Evolutionary conservation across 2,888 invertebrate genomes (phyloP), one percentile per base, ranked within the genome.

Genomic region (Onthophagus sagittarius): DNA sequence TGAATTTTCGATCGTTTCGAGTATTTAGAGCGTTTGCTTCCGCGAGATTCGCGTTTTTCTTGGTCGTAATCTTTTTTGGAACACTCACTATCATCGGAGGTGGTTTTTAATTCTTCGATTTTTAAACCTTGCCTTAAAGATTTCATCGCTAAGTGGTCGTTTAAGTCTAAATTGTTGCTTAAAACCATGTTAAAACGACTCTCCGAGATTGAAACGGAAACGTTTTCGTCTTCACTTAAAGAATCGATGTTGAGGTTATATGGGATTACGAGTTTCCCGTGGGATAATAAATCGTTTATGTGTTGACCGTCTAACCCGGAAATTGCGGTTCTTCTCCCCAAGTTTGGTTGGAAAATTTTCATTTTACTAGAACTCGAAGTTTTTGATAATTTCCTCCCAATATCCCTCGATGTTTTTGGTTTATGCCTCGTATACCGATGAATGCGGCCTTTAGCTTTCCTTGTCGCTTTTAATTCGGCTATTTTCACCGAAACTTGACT

Each of bases 401-500:
- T 78, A 75, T 80, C 76, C 32, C 81, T 79, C 33, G 81, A 78
- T 32, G 82, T 81, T 32, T 82, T 80, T 7, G 69, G 73, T 67
- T 73, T 73, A 39, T 75, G 73, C 11, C 73, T 73, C 32, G 73
- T 62, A 53, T 75, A 75, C 31, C 77, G 73, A 71, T 79, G 77
- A 14, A 79, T 76, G 6, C 80, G 74, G 6, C 79, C 74, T 39
- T 81, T 84, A 0, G 90, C 89, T 82, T 93, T 93, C 1, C 87
- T 83, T 2, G 88, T 88, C 0, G 93, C 93, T 81, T 93, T 94
- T 87, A 94, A 88, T 84, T 95, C 94, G 0, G 94, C 93, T 67
- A 94, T 92, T 84, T 94, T 94, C 0, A 95, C 92, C 0, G 94
- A 94, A 69, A 94, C 88, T 81, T 96, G 95, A 71, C 96, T 96